Evolutionary conservation across 2,113 vertebrate species (phyloP), one percentile per base, ranked within the genome.

Genomic region (Formicarius rufipectus): DNA sequence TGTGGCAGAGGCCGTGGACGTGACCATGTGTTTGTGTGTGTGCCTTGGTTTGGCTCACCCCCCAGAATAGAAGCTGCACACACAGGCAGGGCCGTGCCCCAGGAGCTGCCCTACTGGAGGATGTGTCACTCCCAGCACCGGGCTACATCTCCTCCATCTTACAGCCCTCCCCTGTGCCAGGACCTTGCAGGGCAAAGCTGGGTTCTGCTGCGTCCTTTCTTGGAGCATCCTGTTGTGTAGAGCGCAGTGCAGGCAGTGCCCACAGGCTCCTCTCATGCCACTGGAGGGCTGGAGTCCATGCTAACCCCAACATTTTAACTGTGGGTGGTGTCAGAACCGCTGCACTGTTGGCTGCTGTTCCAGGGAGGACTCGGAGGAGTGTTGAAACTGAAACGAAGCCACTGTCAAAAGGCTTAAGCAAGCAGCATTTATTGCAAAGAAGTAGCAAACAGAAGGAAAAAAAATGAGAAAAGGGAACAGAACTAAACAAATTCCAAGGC

Each of bases 41-140:
- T 40, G 3, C 60, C 45, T 64, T 0, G 0, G 14, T 73, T 7
- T 50, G 39, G 42, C 35, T 87, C 50, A 1, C 4, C 1, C 42
- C 62, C 7, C 4, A 4, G 77, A 66, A 50, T 44, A 55, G 72
- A 3, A 15, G 58, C n/a, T 91, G 81, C 53, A 13, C 42, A 33
- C 2, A 5, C 0, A 1, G 23, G 5, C n/a, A 28, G 47, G 50
- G 16, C 42, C 25, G 52, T 82, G 88, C 47, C 45, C 42, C 53
- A 16, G 74, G 62, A 72, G 35, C 20, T 42, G 7, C 22, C 1
- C 77, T 76, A 35, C 40, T 56, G 35, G n/a, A n/a, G 68, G 55
- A n/a, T 0, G 0, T 16, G 37, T 31, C 12, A 5, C 27, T 47
- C 4, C 1, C 22, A 30, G 74, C 31, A 37, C 30, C 0, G 3